These are phyloP conservation scores for Erebia epiphron DNA, from an alignment of 2,888 invertebrate species.

Conservation along the genomic window DNA sequence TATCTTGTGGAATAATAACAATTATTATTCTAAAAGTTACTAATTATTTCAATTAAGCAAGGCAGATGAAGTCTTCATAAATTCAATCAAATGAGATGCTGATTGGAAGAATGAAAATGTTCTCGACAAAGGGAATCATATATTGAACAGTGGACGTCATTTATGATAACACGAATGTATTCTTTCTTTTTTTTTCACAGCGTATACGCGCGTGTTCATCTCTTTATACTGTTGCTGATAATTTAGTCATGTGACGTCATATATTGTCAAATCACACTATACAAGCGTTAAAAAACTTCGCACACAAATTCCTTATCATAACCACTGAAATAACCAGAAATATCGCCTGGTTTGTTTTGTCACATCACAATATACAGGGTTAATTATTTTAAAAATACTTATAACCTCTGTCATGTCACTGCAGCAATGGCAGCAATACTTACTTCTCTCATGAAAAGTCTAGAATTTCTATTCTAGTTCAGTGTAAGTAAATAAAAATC, in stretches of 20 bases:
- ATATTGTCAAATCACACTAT: constrained; percentile 30
- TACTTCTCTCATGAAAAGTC: no score
- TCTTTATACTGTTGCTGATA: constrained; percentile 73
- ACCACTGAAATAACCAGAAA: constrained; percentile 48
- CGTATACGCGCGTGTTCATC: constrained; percentile 67
- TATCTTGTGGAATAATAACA: no score
- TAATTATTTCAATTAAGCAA: no score
- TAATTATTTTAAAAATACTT: no score
- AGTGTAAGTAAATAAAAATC: no score
- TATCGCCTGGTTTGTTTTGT: neutral
- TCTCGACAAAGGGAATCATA: neutral
- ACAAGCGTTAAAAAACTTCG: constrained; percentile 53
- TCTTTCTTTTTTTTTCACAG: constrained; percentile 45
- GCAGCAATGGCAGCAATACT: no score
- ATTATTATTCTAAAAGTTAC: no score
- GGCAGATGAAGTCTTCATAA: no score
- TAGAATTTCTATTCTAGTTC: no score
- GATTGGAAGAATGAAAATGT: neutral
- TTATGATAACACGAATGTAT: constrained; percentile 6
- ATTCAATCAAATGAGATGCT: neutral
- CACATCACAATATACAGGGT: no score
- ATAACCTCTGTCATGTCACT: no score
- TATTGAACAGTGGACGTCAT: constrained; percentile 5
- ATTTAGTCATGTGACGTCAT: constrained; percentile 67
- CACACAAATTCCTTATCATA: constrained; percentile 51